Evolutionary conservation across 2,113 vertebrate genomes (phyloP).

Genomic region (Sylvicapra grimmia): DNA sequence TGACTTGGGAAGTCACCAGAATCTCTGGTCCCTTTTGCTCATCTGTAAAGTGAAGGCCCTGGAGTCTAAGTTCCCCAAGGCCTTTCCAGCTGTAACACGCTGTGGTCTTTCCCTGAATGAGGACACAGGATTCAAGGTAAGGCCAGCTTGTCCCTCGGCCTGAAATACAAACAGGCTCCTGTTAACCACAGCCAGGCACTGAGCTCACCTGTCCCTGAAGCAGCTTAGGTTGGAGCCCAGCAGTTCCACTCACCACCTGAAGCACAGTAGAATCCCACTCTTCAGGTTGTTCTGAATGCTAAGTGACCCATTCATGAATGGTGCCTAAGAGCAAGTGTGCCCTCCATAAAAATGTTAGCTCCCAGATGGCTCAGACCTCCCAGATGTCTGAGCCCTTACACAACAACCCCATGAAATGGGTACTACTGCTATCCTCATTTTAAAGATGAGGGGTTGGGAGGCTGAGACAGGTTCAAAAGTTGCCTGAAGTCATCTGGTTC

Average conservation of each 20-base stretch:
- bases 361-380: not conserved
- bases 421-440: not conserved
- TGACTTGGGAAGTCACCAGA: not conserved
- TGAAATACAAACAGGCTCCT: not conserved
- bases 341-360: not conserved
- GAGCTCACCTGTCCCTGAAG: not conserved
- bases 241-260: not conserved
- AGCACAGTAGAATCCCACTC: accelerated
- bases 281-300: accelerated
- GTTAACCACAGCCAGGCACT: not conserved
- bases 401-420: too few relatives aligned
- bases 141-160: not conserved
- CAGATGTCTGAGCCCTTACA: not conserved
- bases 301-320: not conserved
- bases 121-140: not conserved
- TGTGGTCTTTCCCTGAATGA: not conserved
- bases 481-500: not conserved
- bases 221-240: not conserved
- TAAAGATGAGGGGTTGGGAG: not conserved
- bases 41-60: not conserved
- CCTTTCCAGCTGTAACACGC: not conserved
- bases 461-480: not conserved
- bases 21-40: not conserved
- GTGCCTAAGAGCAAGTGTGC: not conserved
- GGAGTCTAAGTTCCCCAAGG: not conserved